Evolutionary conservation across 2,797 vertebrate genomes (phyloP).

Genomic region (Thunnus albacares): DNA sequence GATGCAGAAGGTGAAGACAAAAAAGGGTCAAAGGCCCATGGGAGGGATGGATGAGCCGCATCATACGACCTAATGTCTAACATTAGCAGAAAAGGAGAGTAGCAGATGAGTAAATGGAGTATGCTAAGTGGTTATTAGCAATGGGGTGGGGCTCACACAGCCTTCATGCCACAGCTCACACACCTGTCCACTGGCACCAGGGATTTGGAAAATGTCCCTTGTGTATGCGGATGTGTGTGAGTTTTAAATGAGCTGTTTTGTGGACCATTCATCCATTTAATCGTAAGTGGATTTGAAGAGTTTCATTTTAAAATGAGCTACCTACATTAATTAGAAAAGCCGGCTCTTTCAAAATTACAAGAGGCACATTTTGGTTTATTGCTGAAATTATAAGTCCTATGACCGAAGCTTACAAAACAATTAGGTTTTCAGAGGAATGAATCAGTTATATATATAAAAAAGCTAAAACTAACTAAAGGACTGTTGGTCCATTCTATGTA

Average conservation of each 20-base stretch:
- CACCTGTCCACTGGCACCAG: constrained; percentile 71
- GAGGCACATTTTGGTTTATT: constrained; percentile 45
- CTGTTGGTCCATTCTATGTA: not conserved
- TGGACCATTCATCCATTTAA: constrained; percentile 60
- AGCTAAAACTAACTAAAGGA: not conserved
- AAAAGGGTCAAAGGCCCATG: constrained; percentile 65
- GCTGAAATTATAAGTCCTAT: constrained; percentile 33
- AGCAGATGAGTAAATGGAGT: constrained; percentile 75
- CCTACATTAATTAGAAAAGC: constrained; percentile 49
- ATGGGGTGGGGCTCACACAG: constrained; percentile 42
- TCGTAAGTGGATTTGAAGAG: constrained; percentile 62
- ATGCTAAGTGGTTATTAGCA: constrained; percentile 78
- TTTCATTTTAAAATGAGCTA: constrained; percentile 55
- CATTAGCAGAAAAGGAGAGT: constrained; percentile 74
- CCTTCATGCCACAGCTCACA: constrained; percentile 54
- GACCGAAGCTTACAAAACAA: constrained; percentile 35
- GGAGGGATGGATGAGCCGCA: constrained; percentile 45
- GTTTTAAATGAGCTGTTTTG: constrained; percentile 59
- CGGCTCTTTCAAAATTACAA: constrained; percentile 42
- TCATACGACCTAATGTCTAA: constrained; percentile 63
- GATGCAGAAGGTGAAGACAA: constrained; percentile 48
- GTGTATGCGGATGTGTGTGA: constrained; percentile 16
- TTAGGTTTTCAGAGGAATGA: not conserved
- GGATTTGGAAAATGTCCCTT: constrained; percentile 61
- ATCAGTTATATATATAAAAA: not conserved